Conservation (phyloP, 1,140 invertebrate species). For the Delia radicum region DNA sequence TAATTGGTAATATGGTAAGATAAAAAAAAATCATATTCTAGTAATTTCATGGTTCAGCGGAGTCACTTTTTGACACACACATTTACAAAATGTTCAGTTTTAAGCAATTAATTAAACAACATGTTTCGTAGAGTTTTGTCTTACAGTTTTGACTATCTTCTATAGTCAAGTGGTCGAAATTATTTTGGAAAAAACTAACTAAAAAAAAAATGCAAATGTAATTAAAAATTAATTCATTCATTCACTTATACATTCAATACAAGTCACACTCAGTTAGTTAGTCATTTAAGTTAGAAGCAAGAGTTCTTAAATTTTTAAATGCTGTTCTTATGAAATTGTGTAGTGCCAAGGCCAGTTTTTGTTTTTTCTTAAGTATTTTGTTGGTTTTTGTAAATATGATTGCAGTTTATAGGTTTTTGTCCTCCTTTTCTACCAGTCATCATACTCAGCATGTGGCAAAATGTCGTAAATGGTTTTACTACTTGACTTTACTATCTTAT, state of each 20-base stretch:
- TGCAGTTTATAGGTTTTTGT: conserved; percentile 4
- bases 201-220: conserved; percentile 10
- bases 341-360: not conserved
- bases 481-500: not conserved
- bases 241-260: no score
- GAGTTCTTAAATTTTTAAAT: no score
- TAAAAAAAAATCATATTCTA: no score
- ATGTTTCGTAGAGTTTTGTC: not conserved
- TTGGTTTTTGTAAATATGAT: not conserved
- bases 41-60: no score
- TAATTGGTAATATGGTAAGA: no score
- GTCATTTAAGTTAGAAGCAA: no score
- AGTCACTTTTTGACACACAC: no score
- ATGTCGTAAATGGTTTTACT: conserved; percentile 8
- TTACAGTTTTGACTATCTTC: not conserved
- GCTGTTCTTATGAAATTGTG: not conserved
- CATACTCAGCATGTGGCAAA: not conserved
- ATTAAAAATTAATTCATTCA: conserved; percentile 24
- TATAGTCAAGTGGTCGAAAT: not conserved
- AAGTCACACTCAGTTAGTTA: no score
- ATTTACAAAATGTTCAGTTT: not conserved
- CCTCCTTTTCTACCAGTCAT: conserved; percentile 5
- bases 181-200: not conserved
- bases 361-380: not conserved
- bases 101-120: conserved; percentile 17